Evolutionary conservation across 1,140 invertebrate genomes (phyloP).

Genomic region (Colletes latitarsis): DNA sequence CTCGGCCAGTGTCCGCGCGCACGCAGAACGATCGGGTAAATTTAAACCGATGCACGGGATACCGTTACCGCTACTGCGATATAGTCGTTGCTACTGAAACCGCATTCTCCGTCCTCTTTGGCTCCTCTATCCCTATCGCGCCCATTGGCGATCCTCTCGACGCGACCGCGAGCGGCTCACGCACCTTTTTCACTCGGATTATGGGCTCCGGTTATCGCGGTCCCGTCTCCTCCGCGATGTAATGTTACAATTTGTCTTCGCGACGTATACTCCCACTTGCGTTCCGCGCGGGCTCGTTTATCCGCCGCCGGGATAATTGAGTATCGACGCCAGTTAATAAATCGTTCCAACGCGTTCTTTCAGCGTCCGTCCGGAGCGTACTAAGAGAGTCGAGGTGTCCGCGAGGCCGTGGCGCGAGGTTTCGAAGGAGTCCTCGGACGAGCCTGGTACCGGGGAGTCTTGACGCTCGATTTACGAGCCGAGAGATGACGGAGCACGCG

Average conservation of each 20-base stretch:
- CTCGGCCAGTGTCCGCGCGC: constrained; percentile 1
- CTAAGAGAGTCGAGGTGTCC: constrained; percentile 1
- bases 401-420: neutral
- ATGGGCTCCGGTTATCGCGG: constrained; percentile 43
- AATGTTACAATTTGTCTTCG: constrained; percentile 47
- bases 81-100: constrained; percentile 64
- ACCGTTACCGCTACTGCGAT: constrained; percentile 61
- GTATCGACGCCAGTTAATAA: constrained; percentile 50
- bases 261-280: constrained; percentile 31
- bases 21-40: constrained; percentile 56
- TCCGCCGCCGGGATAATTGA: constrained; percentile 37
- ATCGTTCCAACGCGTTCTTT: constrained; percentile 42
- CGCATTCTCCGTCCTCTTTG: constrained; percentile 16
- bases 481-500: neutral
- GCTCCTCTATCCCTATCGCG: neutral
- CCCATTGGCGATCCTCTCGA: neutral
- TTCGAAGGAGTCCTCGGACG: neutral
- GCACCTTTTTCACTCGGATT: constrained; percentile 15
- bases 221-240: constrained; percentile 32
- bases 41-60: constrained; percentile 59
- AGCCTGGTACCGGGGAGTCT: neutral
- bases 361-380: neutral
- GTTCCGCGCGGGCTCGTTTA: neutral
- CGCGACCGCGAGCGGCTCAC: neutral
- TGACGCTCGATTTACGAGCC: neutral